phyloP scores from a whole-genome alignment of 2,888 invertebrate species.

The Ptychoptera contaminata region DNA sequence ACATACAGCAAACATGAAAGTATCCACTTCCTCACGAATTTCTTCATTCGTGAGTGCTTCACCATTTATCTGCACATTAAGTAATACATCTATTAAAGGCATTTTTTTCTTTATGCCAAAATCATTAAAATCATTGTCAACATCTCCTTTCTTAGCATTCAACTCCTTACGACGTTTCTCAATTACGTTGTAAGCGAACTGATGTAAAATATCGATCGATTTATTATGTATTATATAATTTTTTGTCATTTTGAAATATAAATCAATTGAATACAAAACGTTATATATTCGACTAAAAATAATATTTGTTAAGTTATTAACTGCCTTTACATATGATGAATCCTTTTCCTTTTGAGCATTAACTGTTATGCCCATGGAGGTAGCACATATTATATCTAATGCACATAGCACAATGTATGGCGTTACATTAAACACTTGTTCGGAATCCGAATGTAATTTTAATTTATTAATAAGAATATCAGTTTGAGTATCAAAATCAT shows the following conservation, averaged over 20 bases:
- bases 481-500: conserved; percentile 49
- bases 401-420: conserved; percentile 41
- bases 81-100: conserved; percentile 3
- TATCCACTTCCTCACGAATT: conserved; percentile 6
- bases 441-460: conserved; percentile 20
- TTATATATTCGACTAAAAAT: conserved; percentile 3
- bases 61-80: conserved; percentile 2
- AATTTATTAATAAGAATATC: conserved; percentile 40
- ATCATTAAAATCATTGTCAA: neutral
- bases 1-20: conserved; percentile 32
- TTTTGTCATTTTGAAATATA: neutral
- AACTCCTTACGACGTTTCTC: neutral
- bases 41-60: conserved; percentile 3
- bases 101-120: neutral
- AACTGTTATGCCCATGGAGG: conserved; percentile 5
- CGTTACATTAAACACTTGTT: conserved; percentile 38
- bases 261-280: neutral
- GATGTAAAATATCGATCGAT: conserved; percentile 2
- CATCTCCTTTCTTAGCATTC: neutral
- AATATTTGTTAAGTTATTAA: conserved; percentile 3
- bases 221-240: neutral
- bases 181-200: conserved; percentile 4
- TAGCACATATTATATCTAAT: conserved; percentile 40
- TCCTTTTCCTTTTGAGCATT: conserved; percentile 4
- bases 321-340: conserved; percentile 6